These are phyloP conservation scores for Microtus montanus DNA, from an alignment of 2,113 vertebrate genomes.

Conservation along the genomic window DNA sequence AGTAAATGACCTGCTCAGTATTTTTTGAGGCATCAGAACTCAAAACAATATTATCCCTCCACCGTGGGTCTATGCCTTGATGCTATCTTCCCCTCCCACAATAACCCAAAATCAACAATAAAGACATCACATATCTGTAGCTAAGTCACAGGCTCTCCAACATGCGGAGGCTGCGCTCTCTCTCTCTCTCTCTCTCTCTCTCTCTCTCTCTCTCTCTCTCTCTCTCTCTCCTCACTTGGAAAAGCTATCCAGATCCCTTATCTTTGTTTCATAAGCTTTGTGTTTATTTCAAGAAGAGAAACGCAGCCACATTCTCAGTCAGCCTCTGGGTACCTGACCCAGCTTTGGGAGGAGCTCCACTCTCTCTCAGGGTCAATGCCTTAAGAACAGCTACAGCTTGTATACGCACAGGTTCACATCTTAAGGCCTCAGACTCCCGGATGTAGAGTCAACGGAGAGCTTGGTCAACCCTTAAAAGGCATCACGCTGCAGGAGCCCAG, in stretches of 20 bases:
- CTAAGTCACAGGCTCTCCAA: conserved; percentile 19
- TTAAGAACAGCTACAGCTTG: not conserved
- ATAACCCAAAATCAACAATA: not conserved
- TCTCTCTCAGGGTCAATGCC: not conserved
- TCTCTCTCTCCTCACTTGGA: not conserved
- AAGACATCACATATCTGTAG: not conserved
- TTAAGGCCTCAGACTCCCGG: not conserved
- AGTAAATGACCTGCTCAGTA: not conserved
- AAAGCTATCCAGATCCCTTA: conserved; percentile 5
- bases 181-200: not conserved
- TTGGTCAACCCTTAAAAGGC: not conserved
- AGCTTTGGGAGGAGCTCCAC: not conserved
- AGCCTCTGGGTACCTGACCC: not conserved
- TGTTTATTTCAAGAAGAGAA: conserved; percentile 50
- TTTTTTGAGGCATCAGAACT: not conserved
- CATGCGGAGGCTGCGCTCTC: not conserved
- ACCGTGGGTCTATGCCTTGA: not conserved
- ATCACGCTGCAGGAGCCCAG: not conserved
- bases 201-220: not conserved
- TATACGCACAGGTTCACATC: not conserved
- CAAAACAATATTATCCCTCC: not conserved
- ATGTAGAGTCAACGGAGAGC: not conserved
- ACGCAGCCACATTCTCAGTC: not conserved
- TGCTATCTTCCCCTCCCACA: fast-evolving
- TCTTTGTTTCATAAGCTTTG: conserved; percentile 11